Base-by-base conservation (phyloP, 2,888 invertebrate genomes). In the Julus scandinavius region DNA sequence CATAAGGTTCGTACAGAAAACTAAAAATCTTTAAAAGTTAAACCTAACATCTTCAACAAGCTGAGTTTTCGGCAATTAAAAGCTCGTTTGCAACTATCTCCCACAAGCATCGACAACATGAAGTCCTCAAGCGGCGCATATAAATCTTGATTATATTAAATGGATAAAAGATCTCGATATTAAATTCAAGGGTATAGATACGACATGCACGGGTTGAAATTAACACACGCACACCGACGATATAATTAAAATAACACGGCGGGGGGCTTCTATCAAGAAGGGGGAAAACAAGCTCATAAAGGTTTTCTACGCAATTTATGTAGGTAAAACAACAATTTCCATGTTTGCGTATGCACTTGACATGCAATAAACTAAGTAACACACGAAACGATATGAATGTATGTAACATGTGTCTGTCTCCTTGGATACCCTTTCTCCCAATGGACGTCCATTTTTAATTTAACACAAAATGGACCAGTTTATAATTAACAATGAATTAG, bases 241-340 rank as follows among this genome's bases (percentile, higher is more conserved):
- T 80, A 38, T 80, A 80, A 80, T 80, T 80, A 80, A 80, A 80
- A 80, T 80, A 80, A 80, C 38, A 29, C 80, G 38, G 80, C 80
- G 80, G 80, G 80, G 80, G 80, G 80, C 38, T 80, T 80, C 80
- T 29, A 80, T 80, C 38, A 80, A 80, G 80, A 38, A 13, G 80
- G 4, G 38, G 80, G 13, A 38, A 40, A 63, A 80, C 38, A 29
- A 54, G 38, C 80, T 38, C 38, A 38, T 38, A 38, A 80, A 80
- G 13, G 38, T 80, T 29, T 72, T 9, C 29, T 29, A 72, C 80
- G 29, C 80, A 80, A 9, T 38, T 80, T 80, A 80, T 80, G 80
- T 15, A 80, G 80, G 80, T 80, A 29, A 29, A 38, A 80, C 13
- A 38, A 29, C 38, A 15, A 80, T 80, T 80, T 80, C 11, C 29